Evolutionary conservation across 2,888 invertebrate species (phyloP), one percentile per base, ranked within the genome.

Genomic region (Corbicula japonica): DNA sequence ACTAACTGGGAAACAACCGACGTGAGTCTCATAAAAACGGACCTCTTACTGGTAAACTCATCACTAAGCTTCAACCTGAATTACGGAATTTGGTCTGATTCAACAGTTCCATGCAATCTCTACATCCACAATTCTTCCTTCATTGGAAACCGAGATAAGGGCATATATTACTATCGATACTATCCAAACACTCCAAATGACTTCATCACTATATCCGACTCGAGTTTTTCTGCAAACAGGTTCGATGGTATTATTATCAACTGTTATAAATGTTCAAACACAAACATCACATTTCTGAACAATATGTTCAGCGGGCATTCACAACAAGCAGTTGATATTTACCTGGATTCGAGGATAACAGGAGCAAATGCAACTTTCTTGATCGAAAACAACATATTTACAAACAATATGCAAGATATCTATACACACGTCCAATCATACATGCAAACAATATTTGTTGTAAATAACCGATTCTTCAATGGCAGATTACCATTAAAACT

Each of bases 91-190:
- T 1, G 15, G 1, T 34, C 5, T 30, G 32, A 30, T 6, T 18
- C 23, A 6, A 28, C 6, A 28, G 2, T 23, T 5, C 32, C 46
- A 23, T 21, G 4, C 30, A 32, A n/a, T 34, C 18, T 65, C 34
- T 6, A 30, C 18, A 23, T 65, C n/a, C 28, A n/a, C 12, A 21
- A 32, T 32, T 65, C 50, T 4, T 21, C 18, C n/a, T 65, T 65
- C 50, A 30, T 44, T 8, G 28, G 34, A 8, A 65, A 65, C n/a
- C n/a, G 30, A 28, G 48, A 50, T 18, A 23, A 34, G n/a, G 63
- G 63, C 8, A 1, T 65, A 10, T 65, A 65, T 30, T 48, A 12
- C n/a, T 65, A 65, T 15, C 34, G 21, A 3, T 12, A n/a, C 28
- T 32, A 28, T 18, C 32, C 50, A 18, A 18, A n/a, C n/a, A 32